phyloP scores from a whole-genome alignment of 2,888 invertebrate species.

The Drosophila mimetica region DNA sequence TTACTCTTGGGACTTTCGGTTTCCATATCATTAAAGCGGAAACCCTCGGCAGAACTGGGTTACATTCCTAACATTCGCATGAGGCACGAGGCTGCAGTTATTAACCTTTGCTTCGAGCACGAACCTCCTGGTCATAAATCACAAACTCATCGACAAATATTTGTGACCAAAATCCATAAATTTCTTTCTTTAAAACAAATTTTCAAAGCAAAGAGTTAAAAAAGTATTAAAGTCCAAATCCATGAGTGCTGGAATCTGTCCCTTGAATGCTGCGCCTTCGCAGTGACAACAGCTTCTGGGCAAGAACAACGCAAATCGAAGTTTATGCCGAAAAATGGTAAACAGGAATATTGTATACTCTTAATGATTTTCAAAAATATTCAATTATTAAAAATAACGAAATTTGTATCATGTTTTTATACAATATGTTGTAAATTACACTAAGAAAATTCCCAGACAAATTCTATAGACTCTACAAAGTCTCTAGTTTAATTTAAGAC shows the following conservation, averaged over 20 bases:
- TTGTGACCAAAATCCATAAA: constrained; percentile 54
- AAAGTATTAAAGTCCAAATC: constrained; percentile 13
- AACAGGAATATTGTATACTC: neutral
- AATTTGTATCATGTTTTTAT: too few species aligned
- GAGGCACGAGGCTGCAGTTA: constrained; percentile 6
- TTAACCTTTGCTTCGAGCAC: constrained; percentile 14
- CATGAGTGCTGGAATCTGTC: constrained; percentile 37
- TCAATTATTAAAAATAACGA: too few species aligned
- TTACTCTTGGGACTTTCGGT: constrained; percentile 73
- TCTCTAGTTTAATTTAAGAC: too few species aligned
- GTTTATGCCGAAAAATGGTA: neutral
- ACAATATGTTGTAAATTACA: too few species aligned
- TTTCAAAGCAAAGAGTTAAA: constrained; percentile 56
- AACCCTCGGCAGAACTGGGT: constrained; percentile 63
- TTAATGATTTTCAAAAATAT: too few species aligned
- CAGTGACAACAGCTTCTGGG: constrained; percentile 76
- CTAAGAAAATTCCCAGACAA: too few species aligned
- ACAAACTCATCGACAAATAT: constrained; percentile 69
- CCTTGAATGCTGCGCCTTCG: constrained; percentile 53
- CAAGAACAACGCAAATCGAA: constrained; percentile 59
- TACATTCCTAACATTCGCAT: constrained; percentile 42
- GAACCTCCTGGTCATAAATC: constrained; percentile 49
- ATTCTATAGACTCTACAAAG: too few species aligned
- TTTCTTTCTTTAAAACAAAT: constrained; percentile 44
- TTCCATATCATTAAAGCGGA: constrained; percentile 77